Evolutionary conservation across 2,888 invertebrate genomes (phyloP).

Genomic region (Eurytoma adleriae): DNA sequence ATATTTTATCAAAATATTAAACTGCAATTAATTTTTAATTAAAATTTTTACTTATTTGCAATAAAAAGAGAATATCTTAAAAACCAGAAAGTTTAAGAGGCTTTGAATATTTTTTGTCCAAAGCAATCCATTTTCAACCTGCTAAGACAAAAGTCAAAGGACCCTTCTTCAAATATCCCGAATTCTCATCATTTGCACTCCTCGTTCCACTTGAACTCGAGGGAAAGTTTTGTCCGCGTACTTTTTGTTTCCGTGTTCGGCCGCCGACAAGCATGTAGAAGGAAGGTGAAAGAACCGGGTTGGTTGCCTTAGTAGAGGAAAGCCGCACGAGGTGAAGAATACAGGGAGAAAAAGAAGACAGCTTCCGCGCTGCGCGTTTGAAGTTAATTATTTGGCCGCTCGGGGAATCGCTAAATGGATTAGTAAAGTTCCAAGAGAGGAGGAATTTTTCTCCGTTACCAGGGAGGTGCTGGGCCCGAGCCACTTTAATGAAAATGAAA

Average conservation of each 20-base stretch:
- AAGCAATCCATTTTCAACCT: too few species aligned
- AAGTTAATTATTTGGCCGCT: conserved; percentile 53
- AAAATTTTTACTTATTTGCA: too few species aligned
- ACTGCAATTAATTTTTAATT: too few species aligned
- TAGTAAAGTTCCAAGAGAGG: conserved; percentile 44
- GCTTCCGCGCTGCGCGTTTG: conserved; percentile 2
- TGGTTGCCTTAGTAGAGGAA: conserved; percentile 6
- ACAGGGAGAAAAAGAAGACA: conserved; percentile 1
- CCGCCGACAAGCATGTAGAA: conserved; percentile 13
- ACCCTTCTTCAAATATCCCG: too few species aligned
- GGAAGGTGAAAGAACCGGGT: background rate
- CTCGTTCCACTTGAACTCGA: too few species aligned
- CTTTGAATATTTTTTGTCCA: too few species aligned
- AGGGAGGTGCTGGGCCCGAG: background rate
- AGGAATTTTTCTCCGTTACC: conserved; percentile 35
- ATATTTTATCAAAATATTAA: too few species aligned
- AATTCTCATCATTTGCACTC: too few species aligned
- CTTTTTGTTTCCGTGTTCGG: conserved; percentile 6
- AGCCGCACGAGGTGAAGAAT: background rate
- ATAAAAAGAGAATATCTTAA: too few species aligned
- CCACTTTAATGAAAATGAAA: conserved; percentile 45
- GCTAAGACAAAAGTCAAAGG: too few species aligned
- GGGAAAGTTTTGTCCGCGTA: background rate
- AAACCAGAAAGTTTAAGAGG: too few species aligned
- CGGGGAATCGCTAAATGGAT: conserved; percentile 48